These are phyloP conservation scores for Molorchus minor DNA, from an alignment of 2,888 invertebrate species.

Conservation along the genomic window DNA sequence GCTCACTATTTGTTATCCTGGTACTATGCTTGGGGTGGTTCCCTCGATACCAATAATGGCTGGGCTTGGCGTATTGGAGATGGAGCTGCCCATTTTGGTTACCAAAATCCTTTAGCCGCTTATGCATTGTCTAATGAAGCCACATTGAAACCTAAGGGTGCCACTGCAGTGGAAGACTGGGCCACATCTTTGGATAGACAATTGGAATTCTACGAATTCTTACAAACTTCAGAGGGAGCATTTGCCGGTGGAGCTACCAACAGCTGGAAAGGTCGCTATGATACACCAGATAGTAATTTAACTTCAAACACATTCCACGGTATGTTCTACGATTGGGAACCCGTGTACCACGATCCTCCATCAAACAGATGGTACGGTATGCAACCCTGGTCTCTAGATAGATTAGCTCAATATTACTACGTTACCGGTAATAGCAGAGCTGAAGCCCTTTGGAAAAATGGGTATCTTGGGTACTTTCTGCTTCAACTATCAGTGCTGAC, in stretches of 20 bases:
- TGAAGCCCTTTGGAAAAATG: conserved; percentile 43
- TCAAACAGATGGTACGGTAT: conserved; percentile 50
- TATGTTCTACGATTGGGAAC: conserved; percentile 49
- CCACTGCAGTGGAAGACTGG: conserved; percentile 44
- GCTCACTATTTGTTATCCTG: conserved; percentile 45
- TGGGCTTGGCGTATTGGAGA: conserved; percentile 49
- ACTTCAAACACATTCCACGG: conserved; percentile 44
- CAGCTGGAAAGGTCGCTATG: conserved; percentile 47
- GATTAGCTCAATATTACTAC: conserved; percentile 48
- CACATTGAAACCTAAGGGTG: conserved; percentile 41
- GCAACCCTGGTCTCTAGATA: conserved; percentile 47
- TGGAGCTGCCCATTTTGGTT: conserved; percentile 46
- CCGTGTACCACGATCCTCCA: conserved; percentile 48
- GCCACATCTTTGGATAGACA: conserved; percentile 42
- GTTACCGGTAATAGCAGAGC: conserved; percentile 40
- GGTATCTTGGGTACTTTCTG: conserved; percentile 41
- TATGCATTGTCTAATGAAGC: conserved; percentile 38
- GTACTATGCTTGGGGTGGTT: conserved; percentile 48
- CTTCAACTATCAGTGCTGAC: conserved; percentile 34
- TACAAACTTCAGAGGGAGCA: conserved; percentile 45
- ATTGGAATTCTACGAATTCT: conserved; percentile 44
- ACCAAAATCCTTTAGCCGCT: conserved; percentile 47
- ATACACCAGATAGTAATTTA: conserved; percentile 38
- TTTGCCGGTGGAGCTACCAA: conserved; percentile 49
- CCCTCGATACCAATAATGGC: conserved; percentile 33